Base-by-base conservation (phyloP, 2,113 vertebrate genomes). In the Microcebus jonahi region DNA sequence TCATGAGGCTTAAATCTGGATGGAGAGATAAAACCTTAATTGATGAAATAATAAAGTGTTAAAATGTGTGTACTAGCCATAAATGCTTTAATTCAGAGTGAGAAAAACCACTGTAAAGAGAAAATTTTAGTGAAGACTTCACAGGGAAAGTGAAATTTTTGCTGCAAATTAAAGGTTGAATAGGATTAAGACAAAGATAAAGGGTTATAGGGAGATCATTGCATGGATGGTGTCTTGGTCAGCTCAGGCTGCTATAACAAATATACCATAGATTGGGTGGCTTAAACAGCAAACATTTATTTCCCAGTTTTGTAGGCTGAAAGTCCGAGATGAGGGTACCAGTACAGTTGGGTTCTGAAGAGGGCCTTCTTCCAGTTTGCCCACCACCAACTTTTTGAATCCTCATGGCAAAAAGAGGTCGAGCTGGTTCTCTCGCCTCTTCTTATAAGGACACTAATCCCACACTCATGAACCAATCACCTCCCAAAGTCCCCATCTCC, bases 1-100 rank as follows among this genome's bases (percentile, higher is more conserved):
- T 80, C 65, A 45, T 1, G 45, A 81, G 57, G 21, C 21, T 61
- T 71, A 53, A 59, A 21, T 84, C 50, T 94, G 65, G 55, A 13
- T 85, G 18, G 42, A 95, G 36, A 95, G 57, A 76, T 50, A 80
- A 90, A 96, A 27, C 73, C n/a, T 88, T 85, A 93, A 18, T 20
- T 83, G 45, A 80, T 57, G 20, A 76, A 84, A 80, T 67, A 88
- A 65, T 96, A 48, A 61, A 65, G 20, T 76, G 27, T 23, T 61
- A 82, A 97, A 89, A 70, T 76, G 29, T 94, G 53, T 75, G 61
- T 50, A 11, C 20, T 84, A 84, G 6, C 42, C 21, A 2, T 76
- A 71, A 70, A 6, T 75, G 18, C 15, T 81, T 81, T 70, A 92
- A 85, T 70, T 91, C 23, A 80, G 10, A 82, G 15, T 88, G 65